Evolutionary conservation across 1,140 invertebrate species (phyloP).

Genomic region (Limonius californicus): DNA sequence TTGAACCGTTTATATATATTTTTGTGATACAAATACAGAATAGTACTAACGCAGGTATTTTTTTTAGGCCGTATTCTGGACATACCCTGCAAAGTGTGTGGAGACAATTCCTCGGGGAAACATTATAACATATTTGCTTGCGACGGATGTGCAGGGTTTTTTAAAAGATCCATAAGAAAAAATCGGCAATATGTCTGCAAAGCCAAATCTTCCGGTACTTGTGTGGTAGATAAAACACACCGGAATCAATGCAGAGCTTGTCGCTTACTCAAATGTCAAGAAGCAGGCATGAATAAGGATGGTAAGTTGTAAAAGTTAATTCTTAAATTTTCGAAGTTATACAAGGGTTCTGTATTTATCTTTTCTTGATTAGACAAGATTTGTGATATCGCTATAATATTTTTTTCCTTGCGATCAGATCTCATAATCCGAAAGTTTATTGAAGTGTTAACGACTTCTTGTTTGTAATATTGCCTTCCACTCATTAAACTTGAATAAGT

Average conservation of each 20-base stretch:
- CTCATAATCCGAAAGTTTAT: too few species aligned
- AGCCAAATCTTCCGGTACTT: conserved; percentile 77
- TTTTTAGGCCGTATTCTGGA: conserved; percentile 92
- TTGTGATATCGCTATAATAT: too few species aligned
- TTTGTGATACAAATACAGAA: background rate
- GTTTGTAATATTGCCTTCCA: too few species aligned
- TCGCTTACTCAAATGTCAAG: conserved; percentile 87
- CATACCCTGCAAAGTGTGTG: conserved; percentile 96
- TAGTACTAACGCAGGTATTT: background rate
- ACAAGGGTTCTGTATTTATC: too few species aligned
- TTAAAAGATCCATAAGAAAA: conserved; percentile 93
- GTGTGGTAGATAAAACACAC: conserved; percentile 95
- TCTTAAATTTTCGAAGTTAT: too few species aligned
- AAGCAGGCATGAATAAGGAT: conserved; percentile 97
- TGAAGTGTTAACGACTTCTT: too few species aligned
- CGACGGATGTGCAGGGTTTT: conserved; percentile 92
- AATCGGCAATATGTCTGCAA: conserved; percentile 95
- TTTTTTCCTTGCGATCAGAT: too few species aligned
- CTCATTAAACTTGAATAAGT: too few species aligned
- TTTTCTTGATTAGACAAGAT: too few species aligned
- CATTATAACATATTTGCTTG: conserved; percentile 99
- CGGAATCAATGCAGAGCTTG: conserved; percentile 96
- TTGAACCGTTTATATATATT: background rate
- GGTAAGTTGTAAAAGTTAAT: conserved; percentile 74
- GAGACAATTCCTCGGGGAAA: conserved; percentile 97